Percentiles rank a stretch among this genome's conserved stretches.
Conservation (phyloP, 2,888 invertebrate species). For the Hipparchia semele region DNA sequence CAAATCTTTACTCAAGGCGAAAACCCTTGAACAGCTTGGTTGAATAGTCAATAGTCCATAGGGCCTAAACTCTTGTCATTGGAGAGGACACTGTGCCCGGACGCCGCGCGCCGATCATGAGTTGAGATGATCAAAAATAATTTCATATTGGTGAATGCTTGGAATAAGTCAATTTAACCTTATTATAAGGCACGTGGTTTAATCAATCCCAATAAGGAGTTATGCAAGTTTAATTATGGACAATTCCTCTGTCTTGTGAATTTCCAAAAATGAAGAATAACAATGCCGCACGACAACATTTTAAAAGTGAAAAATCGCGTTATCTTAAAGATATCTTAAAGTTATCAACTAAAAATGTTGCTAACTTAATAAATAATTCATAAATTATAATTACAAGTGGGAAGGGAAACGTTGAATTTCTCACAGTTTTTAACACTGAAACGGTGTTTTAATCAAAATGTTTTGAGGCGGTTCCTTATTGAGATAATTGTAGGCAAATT, state of each 20-base stretch:
- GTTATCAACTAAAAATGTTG: constrained; percentile 37
- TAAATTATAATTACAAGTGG: constrained; percentile 40
- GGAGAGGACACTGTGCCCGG: too few species aligned
- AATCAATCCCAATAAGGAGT: not conserved
- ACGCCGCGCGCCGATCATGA: too few species aligned
- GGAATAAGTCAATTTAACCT: too few species aligned
- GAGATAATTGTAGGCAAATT: constrained; percentile 75
- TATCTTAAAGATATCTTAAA: constrained; percentile 14
- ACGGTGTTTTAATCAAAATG: constrained; percentile 59
- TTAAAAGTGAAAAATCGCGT: constrained; percentile 15
- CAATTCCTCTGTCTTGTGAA: constrained; percentile 22
- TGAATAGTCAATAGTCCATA: too few species aligned
- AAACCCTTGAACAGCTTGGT: too few species aligned
- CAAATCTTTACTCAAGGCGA: too few species aligned
- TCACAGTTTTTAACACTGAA: constrained; percentile 38
- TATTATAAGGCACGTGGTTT: not conserved
- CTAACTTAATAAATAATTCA: constrained; percentile 50
- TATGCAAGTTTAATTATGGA: constrained; percentile 8
- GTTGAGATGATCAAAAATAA: too few species aligned
- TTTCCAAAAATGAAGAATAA: constrained; percentile 26
- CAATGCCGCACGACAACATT: constrained; percentile 12
- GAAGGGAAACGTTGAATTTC: constrained; percentile 36
- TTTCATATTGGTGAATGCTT: too few species aligned
- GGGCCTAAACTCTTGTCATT: too few species aligned
- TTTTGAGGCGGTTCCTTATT: constrained; percentile 58